phyloP scores from a whole-genome alignment of 2,888 invertebrate genomes.

The Galeopsomyia nigrocyanea region DNA sequence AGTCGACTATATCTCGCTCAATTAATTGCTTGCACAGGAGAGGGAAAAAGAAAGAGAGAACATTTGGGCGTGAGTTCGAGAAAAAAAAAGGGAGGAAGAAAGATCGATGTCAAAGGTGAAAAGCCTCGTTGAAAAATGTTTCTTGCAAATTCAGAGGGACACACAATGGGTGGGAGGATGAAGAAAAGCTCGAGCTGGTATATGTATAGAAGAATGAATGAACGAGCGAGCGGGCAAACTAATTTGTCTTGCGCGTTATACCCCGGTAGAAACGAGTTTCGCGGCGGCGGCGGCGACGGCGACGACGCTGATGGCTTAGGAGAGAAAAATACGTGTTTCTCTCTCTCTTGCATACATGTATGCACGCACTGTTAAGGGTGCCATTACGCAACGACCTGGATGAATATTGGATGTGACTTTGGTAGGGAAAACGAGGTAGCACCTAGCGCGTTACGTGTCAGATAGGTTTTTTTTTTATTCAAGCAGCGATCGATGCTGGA shows the following conservation, averaged over 20 bases:
- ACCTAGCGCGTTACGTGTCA: too few species aligned
- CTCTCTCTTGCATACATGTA: background rate
- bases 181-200: background rate
- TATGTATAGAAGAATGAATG: slow-evolving; percentile 9
- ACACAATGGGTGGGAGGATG: slow-evolving; percentile 7
- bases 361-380: background rate
- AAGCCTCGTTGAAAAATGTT: slow-evolving; percentile 15
- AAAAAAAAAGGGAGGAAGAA: too few species aligned
- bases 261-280: slow-evolving; percentile 1
- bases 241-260: slow-evolving; percentile 28
- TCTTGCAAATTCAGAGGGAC: background rate
- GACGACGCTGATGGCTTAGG: background rate
- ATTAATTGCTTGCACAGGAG: too few species aligned
- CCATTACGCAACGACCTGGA: background rate
- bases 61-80: too few species aligned
- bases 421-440: too few species aligned
- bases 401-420: background rate
- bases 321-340: background rate
- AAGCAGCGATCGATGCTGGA: too few species aligned
- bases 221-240: slow-evolving; percentile 25
- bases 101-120: slow-evolving; percentile 42
- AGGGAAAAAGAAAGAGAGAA: too few species aligned
- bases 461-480: too few species aligned
- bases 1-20: slow-evolving; percentile 39
- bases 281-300: background rate